Base-by-base conservation (phyloP, 2,888 invertebrate species). In the Oxytorus armatus region DNA sequence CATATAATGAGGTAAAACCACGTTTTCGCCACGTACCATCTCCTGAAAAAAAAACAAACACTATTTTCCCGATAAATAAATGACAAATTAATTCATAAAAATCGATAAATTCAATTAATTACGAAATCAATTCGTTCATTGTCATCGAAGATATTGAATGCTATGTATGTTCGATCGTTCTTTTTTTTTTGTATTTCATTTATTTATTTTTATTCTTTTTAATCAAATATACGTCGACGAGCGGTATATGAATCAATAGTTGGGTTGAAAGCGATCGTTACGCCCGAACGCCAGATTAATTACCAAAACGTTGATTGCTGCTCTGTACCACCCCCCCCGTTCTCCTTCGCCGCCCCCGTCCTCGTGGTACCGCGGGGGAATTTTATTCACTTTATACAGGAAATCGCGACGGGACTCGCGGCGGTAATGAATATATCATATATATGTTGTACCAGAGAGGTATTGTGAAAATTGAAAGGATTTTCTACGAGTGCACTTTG, bases 391-490 rank as follows among this genome's bases (percentile, higher is more conserved):
- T 42, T 47, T 57, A 29, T 29, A 29, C 29, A 29, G 72, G 49
- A 61, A 68, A 61, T 10, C 33, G 44, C 16, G 76, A 68, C 57
- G 68, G 33, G 33, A 11, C 74, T 55, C 44, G 29, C 29, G 3
- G 61, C 68, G 73, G 14, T 79, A 79, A 79, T 79, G 79, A 79
- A 79, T 39, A 36, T 18, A 59, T 36, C 21, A 57, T 21, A 70
- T 42, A 18, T 25, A 68, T 66, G 18, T 33, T 23, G 14, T 33
- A 14, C 18, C 42, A 23, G 33, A 39, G 11, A 55, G 79, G 75
- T 75, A 79, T 79, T 79, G 79, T 79, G 65, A 79, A 79, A 69
- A 79, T 75, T 79, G 75, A 79, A 79, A 65, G 75, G 75, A 74
- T 79, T 75, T 79, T 79, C 70, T 65, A 66, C 49, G 65, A 79